Evolutionary conservation across 2,113 vertebrate genomes (phyloP).

Genomic region (Limnothrissa miodon): DNA sequence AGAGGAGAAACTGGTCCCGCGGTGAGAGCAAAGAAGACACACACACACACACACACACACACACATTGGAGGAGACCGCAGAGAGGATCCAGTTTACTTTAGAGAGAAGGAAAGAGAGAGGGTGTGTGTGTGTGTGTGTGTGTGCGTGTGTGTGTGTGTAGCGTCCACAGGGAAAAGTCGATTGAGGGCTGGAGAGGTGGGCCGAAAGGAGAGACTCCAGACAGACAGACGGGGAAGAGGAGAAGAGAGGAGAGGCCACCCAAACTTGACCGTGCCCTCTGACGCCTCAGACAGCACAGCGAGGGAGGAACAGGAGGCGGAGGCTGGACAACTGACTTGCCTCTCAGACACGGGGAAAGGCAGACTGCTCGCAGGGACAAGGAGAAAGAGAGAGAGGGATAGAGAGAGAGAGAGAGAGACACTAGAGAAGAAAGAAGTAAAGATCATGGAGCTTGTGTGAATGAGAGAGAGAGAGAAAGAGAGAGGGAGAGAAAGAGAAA

Average conservation of each 20-base stretch:
- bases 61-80: background rate
- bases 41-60: no score
- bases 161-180: background rate
- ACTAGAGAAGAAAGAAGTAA: background rate
- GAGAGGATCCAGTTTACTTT: background rate
- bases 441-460: constrained; percentile 13
- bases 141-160: background rate
- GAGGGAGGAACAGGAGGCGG: constrained; percentile 4
- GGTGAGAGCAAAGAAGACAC: background rate
- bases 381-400: background rate
- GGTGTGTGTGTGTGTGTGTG: background rate
- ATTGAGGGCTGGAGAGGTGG: background rate
- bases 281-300: background rate
- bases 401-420: background rate
- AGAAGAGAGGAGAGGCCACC: background rate
- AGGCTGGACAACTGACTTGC: background rate
- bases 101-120: background rate
- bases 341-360: background rate
- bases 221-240: background rate
- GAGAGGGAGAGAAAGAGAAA: background rate
- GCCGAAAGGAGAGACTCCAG: background rate
- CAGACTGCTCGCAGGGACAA: background rate
- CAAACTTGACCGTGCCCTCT: background rate
- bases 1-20: background rate
- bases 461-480: background rate